phyloP scores from a whole-genome alignment of 2,113 vertebrate genomes.

The Crotalus helleri region DNA sequence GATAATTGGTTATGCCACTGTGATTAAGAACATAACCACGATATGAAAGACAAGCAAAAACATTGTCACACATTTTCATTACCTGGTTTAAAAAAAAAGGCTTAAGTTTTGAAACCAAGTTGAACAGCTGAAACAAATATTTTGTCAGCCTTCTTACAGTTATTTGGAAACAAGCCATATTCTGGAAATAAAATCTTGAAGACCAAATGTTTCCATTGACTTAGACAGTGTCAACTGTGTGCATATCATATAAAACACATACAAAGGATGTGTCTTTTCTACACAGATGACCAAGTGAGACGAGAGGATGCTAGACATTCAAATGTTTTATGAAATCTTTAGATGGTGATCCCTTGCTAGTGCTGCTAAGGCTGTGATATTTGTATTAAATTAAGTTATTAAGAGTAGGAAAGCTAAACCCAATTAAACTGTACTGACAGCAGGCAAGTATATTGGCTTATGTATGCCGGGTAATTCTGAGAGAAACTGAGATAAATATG shows the following conservation, averaged over 20 bases:
- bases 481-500: neutral
- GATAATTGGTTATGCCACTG: neutral
- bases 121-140: constrained; percentile 16
- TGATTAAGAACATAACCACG: neutral
- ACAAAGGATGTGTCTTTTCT: neutral
- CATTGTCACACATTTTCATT: constrained; percentile 14
- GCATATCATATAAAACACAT: constrained; percentile 10
- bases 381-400: constrained; percentile 18
- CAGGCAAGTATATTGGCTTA: neutral
- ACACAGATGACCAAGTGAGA: neutral
- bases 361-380: constrained; percentile 9
- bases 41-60: neutral
- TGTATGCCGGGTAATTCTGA: neutral
- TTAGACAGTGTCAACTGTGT: constrained; percentile 7
- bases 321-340: constrained; percentile 27
- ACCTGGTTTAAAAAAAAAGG: constrained; percentile 25
- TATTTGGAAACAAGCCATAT: constrained; percentile 34
- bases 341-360: constrained; percentile 18
- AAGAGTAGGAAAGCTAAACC: neutral
- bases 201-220: neutral
- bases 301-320: constrained; percentile 6
- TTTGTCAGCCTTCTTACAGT: constrained; percentile 40
- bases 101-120: constrained; percentile 31
- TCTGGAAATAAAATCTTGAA: constrained; percentile 25
- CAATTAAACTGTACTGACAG: neutral